Percentiles rank a stretch among this genome's conserved stretches.
These are phyloP conservation scores for Raja brachyura DNA, from an alignment of 2,113 vertebrate species.

Conservation along the genomic window DNA sequence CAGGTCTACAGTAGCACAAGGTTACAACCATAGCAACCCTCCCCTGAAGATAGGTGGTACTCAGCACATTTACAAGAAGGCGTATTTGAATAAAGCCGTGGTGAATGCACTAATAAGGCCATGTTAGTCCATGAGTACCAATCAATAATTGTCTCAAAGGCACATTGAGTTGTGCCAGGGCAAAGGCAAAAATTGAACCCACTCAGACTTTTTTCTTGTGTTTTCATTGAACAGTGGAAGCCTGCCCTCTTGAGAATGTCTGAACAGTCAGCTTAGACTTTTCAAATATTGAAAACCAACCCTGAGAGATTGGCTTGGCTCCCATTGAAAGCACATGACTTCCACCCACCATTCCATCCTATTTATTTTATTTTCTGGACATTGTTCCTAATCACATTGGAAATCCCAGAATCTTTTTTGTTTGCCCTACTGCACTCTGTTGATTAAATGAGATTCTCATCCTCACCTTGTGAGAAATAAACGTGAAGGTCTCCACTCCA, in stretches of 20 bases:
- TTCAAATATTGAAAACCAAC: background rate
- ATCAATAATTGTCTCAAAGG: background rate
- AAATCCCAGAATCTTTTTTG: background rate
- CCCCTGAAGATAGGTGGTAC: background rate
- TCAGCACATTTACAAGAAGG: constrained; percentile 47
- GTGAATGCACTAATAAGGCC: constrained; percentile 85
- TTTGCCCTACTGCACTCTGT: background rate
- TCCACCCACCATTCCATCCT: background rate
- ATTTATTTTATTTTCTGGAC: background rate
- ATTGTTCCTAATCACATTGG: background rate
- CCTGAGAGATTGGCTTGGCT: background rate
- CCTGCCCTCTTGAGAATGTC: background rate
- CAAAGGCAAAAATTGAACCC: background rate
- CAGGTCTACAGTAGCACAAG: background rate
- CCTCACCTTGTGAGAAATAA: background rate
- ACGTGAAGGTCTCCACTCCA: background rate
- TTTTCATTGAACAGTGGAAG: background rate
- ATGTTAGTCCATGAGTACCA: background rate
- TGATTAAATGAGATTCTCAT: background rate
- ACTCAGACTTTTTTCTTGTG: background rate
- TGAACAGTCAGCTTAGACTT: background rate
- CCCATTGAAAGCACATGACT: background rate
- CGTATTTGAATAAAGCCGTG: constrained; percentile 77
- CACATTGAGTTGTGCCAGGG: background rate
- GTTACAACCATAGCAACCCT: background rate